Base-by-base conservation (phyloP, 2,888 invertebrate genomes). In the Girardia tigrina region DNA sequence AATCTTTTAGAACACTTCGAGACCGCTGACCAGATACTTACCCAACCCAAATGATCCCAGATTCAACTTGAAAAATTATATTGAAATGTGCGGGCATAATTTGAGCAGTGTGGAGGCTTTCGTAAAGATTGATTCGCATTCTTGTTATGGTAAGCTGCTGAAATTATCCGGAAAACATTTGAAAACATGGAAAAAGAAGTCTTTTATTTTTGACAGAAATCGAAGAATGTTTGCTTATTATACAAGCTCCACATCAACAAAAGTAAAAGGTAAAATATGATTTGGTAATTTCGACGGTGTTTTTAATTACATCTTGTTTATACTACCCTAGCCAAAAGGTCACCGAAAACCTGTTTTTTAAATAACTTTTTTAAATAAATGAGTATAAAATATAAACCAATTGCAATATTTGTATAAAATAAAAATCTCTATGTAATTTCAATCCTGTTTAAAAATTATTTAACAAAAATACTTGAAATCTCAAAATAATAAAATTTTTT, bases 171-270 rank as follows among this genome's bases (percentile, higher is more conserved):
- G 94, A 75, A 28, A 26, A 8, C 56, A 56, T 56, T 82, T 83
- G 78, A 83, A 82, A 78, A 91, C 91, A 72, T 95, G 94, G 94
- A 91, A 92, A 83, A 90, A 91, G 83, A 88, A 90, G 80, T 95
- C 94, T 94, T 95, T 95, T 86, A 92, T 94, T 81, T 91, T 95
- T 84, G 94, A 95, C 84, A 87, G 94, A 78, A 89, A 89, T 82
- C 89, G 90, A 83, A 89, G 91, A 83, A 91, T 91, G 75, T 88
- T 95, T 79, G 89, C 92, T 78, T 95, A 94, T 86, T 95, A 90
- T 85, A 89, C 90, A 80, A 93, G 94, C 79, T 91, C 90, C 84
- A 89, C 88, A 80, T 92, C 93, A 84, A 89, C 89, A 80, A 94
- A 93, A 82, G 88, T 90, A 16, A 87, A 92, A 75, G 94, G 94